Conservation (phyloP, 2,113 vertebrate genomes). For the Clarias macrocephalus region DNA sequence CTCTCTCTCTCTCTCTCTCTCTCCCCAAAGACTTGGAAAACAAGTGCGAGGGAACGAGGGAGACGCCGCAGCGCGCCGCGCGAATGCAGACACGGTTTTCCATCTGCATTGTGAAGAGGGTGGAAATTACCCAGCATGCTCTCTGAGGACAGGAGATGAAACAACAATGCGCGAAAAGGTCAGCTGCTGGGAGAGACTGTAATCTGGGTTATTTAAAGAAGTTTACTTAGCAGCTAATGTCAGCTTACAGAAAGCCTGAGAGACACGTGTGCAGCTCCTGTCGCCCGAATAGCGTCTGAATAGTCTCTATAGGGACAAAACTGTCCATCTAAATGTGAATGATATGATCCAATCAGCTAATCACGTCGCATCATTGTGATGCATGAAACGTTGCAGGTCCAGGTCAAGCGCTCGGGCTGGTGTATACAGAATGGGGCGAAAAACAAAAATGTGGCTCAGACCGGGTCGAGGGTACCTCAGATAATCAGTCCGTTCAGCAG, state of each 20-base stretch:
- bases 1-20: no score
- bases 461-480: not conserved
- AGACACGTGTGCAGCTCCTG: not conserved
- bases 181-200: constrained; percentile 7
- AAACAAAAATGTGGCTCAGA: not conserved
- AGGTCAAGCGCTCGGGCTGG: not conserved
- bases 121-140: constrained; percentile 41
- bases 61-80: constrained; percentile 45
- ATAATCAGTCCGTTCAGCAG: not conserved
- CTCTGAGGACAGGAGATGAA: constrained; percentile 51
- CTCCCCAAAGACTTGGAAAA: constrained; percentile 63
- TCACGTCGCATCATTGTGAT: not conserved
- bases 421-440: not conserved
- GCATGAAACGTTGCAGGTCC: not conserved
- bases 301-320: not conserved
- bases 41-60: constrained; percentile 63
- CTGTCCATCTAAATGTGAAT: not conserved
- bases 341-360: not conserved
- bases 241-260: not conserved
- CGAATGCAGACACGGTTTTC: constrained; percentile 53
- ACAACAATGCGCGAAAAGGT: constrained; percentile 42
- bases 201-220: constrained; percentile 11
- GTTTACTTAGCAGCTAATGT: constrained; percentile 2
- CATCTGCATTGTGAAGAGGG: constrained; percentile 35
- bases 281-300: not conserved